Percentiles rank a stretch among this genome's conserved stretches.
Conservation (phyloP, 2,113 vertebrate genomes). For the Toxotes jaculatrix region DNA sequence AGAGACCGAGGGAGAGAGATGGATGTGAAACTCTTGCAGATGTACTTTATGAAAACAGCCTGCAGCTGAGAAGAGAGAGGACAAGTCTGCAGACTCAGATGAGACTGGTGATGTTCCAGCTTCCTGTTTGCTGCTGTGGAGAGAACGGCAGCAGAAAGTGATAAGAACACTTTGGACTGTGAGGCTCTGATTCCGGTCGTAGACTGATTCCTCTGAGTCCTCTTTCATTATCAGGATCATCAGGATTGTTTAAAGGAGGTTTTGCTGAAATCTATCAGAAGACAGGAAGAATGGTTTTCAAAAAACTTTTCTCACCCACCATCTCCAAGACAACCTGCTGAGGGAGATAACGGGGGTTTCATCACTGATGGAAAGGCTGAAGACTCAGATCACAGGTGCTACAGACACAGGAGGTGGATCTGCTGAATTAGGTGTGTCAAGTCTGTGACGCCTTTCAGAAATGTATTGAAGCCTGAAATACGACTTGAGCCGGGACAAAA, state of each 20-base stretch:
- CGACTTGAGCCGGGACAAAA: too few species aligned
- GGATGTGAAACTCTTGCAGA: neutral
- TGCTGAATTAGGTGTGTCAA: too few species aligned
- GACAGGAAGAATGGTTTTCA: neutral
- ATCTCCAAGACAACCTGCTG: neutral
- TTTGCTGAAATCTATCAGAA: neutral
- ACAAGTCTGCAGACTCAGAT: neutral
- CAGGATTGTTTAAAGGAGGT: neutral
- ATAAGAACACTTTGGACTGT: neutral
- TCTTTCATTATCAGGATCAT: neutral
- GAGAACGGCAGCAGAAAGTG: too few species aligned
- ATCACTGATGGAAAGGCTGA: neutral
- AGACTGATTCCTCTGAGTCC: neutral
- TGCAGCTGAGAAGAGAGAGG: neutral
- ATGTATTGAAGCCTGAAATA: neutral
- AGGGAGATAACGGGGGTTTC: neutral
- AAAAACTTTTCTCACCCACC: neutral
- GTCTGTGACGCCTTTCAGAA: neutral
- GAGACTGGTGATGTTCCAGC: neutral
- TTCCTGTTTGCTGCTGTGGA: neutral
- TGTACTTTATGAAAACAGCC: neutral
- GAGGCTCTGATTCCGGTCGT: neutral
- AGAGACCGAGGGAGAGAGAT: neutral
- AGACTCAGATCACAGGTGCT: too few species aligned
- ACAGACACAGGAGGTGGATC: too few species aligned